Evolutionary conservation across 2,797 vertebrate species (phyloP), one percentile per base, ranked within the genome.

Genomic region (Amazonetta brasiliensis): DNA sequence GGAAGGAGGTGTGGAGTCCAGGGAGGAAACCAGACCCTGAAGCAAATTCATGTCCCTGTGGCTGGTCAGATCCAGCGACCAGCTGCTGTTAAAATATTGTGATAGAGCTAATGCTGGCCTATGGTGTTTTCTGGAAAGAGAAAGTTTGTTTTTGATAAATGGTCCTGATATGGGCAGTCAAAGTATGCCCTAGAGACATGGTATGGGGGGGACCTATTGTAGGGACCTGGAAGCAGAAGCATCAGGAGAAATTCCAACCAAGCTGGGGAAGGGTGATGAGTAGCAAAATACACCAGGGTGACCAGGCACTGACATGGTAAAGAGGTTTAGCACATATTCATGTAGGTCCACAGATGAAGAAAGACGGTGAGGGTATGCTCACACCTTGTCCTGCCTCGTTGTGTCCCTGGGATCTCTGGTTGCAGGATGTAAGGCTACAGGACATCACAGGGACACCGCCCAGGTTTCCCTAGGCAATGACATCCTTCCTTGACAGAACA

Each of bases 21-120:
- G 64, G 67, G 43, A 71, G 35, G 71, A 56, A 55, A 77, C 18
- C 0, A 0, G 76, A 74, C 35, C 87, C 84, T 73, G 72, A 43
- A 74, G 84, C 81, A 85, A 6, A 26, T 41, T 41, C 6, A 0
- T 2, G 37, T 33, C 56, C 67, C 43, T 1, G 0, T 39, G 64
- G 43, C 63, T 63, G 25, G 56, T 26, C 88, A 71, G 52, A 67
- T 23, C 14, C 43, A 15, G 52, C 0, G 5, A 63, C 44, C 67
- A 92, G 90, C 86, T 89, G 80, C 93, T 79, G 74, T 35, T 59
- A 39, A 87, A 82, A 74, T 14, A 25, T 13, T 86, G 77, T 92
- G 90, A 46, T 78, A 89, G 78, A 82, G 52, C 52, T 76, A 39
- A 48, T 0, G 20, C n/a, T 60, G 56, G 68, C 84, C 82, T 21